phyloP scores from a whole-genome alignment of 2,113 vertebrate species.

The Apus apus region DNA sequence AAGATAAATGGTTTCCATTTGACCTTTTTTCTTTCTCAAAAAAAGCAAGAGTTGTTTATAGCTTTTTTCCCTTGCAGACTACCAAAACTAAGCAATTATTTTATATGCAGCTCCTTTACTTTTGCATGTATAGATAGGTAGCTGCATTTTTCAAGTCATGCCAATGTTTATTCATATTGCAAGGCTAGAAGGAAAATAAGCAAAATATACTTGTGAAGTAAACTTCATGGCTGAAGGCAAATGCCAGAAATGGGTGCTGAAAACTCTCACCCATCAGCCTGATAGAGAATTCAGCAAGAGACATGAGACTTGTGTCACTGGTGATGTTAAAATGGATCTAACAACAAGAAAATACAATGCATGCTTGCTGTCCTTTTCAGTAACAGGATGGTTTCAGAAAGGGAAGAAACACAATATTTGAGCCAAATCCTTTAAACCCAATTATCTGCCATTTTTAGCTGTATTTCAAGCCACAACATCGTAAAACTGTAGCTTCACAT shows the following conservation, averaged over 20 bases:
- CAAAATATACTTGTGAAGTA: background rate
- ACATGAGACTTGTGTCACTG: background rate
- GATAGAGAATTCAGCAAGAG: background rate
- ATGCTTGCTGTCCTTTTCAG: background rate
- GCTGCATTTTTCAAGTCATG: background rate
- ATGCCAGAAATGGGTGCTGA: background rate
- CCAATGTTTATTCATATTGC: background rate
- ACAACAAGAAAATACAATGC: background rate
- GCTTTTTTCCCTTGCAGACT: background rate
- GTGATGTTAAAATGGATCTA: background rate
- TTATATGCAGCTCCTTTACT: background rate
- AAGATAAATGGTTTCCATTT: background rate
- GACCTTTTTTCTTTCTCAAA: background rate
- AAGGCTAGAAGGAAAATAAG: background rate
- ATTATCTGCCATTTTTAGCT: constrained; percentile 4
- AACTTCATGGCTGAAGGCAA: background rate
- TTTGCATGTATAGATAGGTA: background rate
- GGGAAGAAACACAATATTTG: background rate
- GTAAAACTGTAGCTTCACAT: background rate
- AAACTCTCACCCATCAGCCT: background rate
- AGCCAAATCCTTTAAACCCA: background rate
- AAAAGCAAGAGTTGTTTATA: background rate
- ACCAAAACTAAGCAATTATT: background rate
- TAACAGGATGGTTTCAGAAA: background rate
- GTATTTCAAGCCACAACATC: background rate